Evolutionary conservation across 2,888 invertebrate genomes (phyloP).

Genomic region (Cistogaster globosa): DNA sequence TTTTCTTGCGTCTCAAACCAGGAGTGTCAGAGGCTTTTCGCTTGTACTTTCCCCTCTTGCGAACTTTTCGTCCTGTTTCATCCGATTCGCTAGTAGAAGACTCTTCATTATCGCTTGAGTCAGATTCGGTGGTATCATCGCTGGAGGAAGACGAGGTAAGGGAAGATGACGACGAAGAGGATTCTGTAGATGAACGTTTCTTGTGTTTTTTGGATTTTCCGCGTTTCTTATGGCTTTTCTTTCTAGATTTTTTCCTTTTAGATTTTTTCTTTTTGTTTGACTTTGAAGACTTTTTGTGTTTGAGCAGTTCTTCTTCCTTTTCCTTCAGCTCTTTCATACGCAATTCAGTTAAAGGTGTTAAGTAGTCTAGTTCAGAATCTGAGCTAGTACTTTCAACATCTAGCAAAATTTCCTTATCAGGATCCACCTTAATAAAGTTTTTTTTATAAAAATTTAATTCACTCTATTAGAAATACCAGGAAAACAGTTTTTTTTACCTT

Average conservation of each 20-base stretch:
- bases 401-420: conserved; percentile 94
- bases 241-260: conserved; percentile 71
- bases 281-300: conserved; percentile 67
- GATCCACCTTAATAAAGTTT: conserved; percentile 87
- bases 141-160: conserved; percentile 66
- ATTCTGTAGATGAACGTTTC: conserved; percentile 63
- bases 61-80: conserved; percentile 79
- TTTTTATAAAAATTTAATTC: background rate
- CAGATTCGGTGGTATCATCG: conserved; percentile 75
- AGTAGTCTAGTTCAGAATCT: conserved; percentile 91
- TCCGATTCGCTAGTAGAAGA: conserved; percentile 80
- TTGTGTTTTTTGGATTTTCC: conserved; percentile 72
- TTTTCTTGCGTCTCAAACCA: conserved; percentile 78
- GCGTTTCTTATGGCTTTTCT: conserved; percentile 68
- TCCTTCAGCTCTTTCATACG: conserved; percentile 90
- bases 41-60: conserved; percentile 80
- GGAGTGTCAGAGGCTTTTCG: conserved; percentile 79
- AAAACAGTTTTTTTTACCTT: conserved; percentile 84
- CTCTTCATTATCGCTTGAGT: conserved; percentile 81
- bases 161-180: conserved; percentile 67
- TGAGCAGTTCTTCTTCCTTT: conserved; percentile 85
- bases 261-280: conserved; percentile 69
- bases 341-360: conserved; percentile 91
- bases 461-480: conserved; percentile 3
- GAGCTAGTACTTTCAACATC: conserved; percentile 98